Evolutionary conservation across 2,888 invertebrate species (phyloP).

Genomic region (Bruchidius siliquastri): DNA sequence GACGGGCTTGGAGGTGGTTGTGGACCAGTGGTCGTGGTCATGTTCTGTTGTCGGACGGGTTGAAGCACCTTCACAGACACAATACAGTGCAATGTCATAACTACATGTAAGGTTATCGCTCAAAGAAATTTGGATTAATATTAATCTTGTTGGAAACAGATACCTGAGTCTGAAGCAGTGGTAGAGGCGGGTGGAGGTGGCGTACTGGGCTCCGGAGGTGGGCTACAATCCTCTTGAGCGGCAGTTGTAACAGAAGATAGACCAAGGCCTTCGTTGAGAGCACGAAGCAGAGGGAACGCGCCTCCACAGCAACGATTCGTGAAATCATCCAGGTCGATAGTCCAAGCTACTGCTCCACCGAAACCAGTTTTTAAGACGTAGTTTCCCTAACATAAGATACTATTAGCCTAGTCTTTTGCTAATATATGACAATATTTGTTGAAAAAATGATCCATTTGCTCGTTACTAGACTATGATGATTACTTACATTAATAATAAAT

Average conservation of each 20-base stretch:
- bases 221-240: conserved; percentile 58
- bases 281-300: conserved; percentile 70
- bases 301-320: conserved; percentile 78
- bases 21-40: conserved; percentile 15
- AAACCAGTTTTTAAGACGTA: conserved; percentile 69
- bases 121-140: no score
- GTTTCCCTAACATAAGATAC: conserved; percentile 52
- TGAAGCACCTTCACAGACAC: background rate
- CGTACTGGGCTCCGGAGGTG: conserved; percentile 68
- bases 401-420: no score
- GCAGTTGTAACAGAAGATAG: conserved; percentile 50
- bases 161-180: conserved; percentile 59
- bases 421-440: no score
- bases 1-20: conserved; percentile 21
- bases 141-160: no score
- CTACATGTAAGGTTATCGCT: background rate
- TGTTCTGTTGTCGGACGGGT: conserved; percentile 4
- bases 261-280: conserved; percentile 73
- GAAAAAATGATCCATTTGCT: no score
- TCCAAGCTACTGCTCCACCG: conserved; percentile 84
- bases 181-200: conserved; percentile 73
- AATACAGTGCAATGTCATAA: background rate
- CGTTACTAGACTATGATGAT: no score
- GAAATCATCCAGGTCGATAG: conserved; percentile 83
- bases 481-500: no score